Base-by-base conservation (phyloP, 2,113 vertebrate species). In the Odobenus rosmarus region DNA sequence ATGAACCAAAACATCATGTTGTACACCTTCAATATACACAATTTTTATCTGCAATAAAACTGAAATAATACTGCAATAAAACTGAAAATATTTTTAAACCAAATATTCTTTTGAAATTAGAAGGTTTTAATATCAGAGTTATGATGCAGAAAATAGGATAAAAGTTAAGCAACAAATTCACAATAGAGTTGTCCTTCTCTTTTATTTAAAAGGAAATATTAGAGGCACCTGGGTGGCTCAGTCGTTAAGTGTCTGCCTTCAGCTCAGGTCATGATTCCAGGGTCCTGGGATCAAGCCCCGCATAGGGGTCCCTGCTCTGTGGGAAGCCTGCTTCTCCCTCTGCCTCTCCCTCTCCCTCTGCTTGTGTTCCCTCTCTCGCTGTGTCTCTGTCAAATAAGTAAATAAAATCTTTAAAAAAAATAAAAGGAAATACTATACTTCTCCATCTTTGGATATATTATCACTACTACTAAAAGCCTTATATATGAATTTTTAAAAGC, bases 31-130 rank as follows among this genome's bases (percentile, higher is more conserved):
- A 64, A 83, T 76, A 93, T 28, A 59, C 31, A 67, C 6, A 55
- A 82, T 36, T 88, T 72, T 67, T 86, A 51, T 36, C 13, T 80
- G 26, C 42, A 82, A 31, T 31, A 23, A 67, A n/a, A 90, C 15
- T 46, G 76, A 71, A 61, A 74, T 89, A 23, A 67, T 42, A 90
- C 15, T 46, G 76, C 80, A 61, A 74, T 89, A 82, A 93, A 88
- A 82, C 28, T 39, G 39, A 49, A 69, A 83, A 72, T 49, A 4
- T 74, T 93, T 95, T 76, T 39, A 69, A 77, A 93, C 49, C 39
- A 93, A 87, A 71, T 51, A 89, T 76, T 42, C 14, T 12, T 92
- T 71, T 86, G 49, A 97, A 93, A 89, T 77, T 72, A 90, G 21
- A 42, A 53, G 5, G 7, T n/a, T 93, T 31, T 80, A 89, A 21